Evolutionary conservation across 23 tunicate species (phyloP).

Genomic region (Styela plicata): DNA sequence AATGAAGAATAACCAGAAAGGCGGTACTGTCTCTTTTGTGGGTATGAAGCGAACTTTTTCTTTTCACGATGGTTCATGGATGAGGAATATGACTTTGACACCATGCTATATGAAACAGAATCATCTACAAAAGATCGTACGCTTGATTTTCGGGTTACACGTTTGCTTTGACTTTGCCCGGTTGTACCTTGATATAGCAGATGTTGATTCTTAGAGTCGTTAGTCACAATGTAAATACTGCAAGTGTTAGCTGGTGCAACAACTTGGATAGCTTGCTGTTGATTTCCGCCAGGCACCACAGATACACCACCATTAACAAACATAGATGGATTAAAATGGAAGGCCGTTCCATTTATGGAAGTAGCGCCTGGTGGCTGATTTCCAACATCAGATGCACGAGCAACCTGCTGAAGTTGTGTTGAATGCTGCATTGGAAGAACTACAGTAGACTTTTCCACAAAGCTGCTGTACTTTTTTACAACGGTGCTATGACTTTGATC

Average conservation of each 20-base stretch:
- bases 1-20: slow-evolving; percentile 15
- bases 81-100: not conserved
- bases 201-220: not conserved
- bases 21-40: not conserved
- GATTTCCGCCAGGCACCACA: not conserved
- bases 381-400: not conserved
- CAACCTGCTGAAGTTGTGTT: not conserved
- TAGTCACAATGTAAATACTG: not conserved
- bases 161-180: not conserved
- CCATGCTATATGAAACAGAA: not conserved
- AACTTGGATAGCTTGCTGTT: not conserved
- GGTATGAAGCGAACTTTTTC: not conserved
- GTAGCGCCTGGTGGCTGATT: not conserved
- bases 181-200: not conserved
- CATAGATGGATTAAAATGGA: not conserved
- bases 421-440: not conserved
- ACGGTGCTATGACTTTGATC: not conserved
- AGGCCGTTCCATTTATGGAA: not conserved
- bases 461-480: not conserved
- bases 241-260: not conserved
- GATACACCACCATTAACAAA: not conserved
- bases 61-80: too few species aligned
- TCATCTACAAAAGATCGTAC: not conserved
- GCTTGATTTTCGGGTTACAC: not conserved
- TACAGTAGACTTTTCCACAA: not conserved